Evolutionary conservation across 2,888 invertebrate genomes (phyloP), one percentile per base, ranked within the genome.

Genomic region (Drosophila rellima): DNA sequence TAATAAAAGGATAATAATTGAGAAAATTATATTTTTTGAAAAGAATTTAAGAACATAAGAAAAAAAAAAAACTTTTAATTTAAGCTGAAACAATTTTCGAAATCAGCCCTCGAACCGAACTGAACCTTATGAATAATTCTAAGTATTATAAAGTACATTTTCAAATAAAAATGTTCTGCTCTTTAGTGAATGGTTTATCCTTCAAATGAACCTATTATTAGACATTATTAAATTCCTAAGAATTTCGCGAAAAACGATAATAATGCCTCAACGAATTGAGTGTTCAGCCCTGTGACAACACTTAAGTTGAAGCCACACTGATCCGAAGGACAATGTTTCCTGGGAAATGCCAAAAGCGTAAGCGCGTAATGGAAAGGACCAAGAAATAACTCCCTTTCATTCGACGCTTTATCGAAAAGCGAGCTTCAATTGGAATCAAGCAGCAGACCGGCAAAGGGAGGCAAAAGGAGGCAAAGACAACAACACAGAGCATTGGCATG

Each of bases 351-450:
- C 52, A 73, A 62, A 66, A 69, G 66, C 51, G 51, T 70, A 50
- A 69, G 69, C 74, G 69, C 54, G 35, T 42, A 62, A 70, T 47
- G 52, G 55, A 61, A 78, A 70, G 56, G 56, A 64, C 61, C 71
- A 59, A 62, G 48, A 68, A 81, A 78, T 81, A 56, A 74, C 79
- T 74, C 62, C 66, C 82, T 72, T 68, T 67, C 57, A 57, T 63
- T 70, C 74, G 83, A 72, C 75, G 50, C 76, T 76, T 74, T 80
- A 86, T 83, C 73, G 78, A 76, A 76, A 74, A 69, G 77, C 62
- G 70, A 71, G 64, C 74, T 74, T 70, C 78, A 80, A 83, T 80
- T 86, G 83, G 70, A 59, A 76, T 71, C 76, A 83, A 73, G 48
- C 56, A 23, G 35, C 23, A n/a, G 7, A 18, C 50, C 13, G 23